Conservation (phyloP, 2,797 vertebrate species). For the Scarus forsteni region DNA sequence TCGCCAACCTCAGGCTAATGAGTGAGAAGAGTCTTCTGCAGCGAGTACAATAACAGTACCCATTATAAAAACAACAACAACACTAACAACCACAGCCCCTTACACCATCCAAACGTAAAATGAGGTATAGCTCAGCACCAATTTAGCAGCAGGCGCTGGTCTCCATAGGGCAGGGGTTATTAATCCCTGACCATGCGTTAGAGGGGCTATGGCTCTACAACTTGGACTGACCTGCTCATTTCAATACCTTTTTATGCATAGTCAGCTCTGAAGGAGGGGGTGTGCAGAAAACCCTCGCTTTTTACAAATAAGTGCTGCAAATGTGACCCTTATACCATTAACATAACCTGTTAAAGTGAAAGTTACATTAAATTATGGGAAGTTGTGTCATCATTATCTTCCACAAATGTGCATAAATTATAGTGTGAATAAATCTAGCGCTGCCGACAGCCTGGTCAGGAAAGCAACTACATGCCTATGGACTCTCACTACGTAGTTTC, state of each 20-base stretch:
- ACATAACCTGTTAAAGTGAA: conserved; percentile 69
- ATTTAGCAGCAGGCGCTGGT: conserved; percentile 72
- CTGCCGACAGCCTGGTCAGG: conserved; percentile 53
- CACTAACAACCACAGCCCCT: conserved; percentile 59
- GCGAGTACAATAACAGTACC: conserved; percentile 66
- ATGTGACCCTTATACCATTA: conserved; percentile 71
- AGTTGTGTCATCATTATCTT: conserved; percentile 64
- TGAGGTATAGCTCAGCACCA: conserved; percentile 65
- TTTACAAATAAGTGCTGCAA: conserved; percentile 74
- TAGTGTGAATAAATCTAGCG: conserved; percentile 46
- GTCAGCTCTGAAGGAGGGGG: conserved; percentile 72
- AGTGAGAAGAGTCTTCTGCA: conserved; percentile 78
- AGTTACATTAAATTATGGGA: conserved; percentile 72
- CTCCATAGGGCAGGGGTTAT: conserved; percentile 74
- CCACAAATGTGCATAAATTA: conserved; percentile 64
- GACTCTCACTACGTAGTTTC: conserved; percentile 22
- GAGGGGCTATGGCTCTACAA: conserved; percentile 63
- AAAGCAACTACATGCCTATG: conserved; percentile 47
- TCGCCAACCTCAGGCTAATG: conserved; percentile 84
- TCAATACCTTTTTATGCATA: conserved; percentile 72
- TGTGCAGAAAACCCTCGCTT: conserved; percentile 38
- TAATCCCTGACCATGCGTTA: conserved; percentile 78
- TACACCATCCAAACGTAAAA: conserved; percentile 56
- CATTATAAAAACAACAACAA: conserved; percentile 72
- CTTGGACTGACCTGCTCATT: conserved; percentile 71